Percentiles rank a stretch among this genome's conserved stretches.
phyloP scores from a whole-genome alignment of 2,888 invertebrate species.

The Leptinotarsa peninsularis region DNA sequence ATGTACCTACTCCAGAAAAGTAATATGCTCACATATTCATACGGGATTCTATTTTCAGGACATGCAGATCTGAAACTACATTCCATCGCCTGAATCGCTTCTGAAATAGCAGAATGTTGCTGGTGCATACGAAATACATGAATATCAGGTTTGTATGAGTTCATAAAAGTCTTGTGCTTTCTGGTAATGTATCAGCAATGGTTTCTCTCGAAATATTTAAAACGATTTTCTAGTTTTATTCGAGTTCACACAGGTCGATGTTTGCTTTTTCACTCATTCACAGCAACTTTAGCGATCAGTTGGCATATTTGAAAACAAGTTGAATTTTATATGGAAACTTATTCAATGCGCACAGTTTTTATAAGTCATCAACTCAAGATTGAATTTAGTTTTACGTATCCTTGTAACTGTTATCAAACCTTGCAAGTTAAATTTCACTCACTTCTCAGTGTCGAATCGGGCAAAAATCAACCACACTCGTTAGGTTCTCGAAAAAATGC shows the following conservation, averaged over 20 bases:
- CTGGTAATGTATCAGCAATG: constrained; percentile 4
- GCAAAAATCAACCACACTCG: too few relatives aligned
- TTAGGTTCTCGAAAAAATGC: too few relatives aligned
- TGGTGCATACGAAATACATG: constrained; percentile 5
- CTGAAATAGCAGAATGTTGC: constrained; percentile 3
- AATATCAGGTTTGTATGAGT: constrained; percentile 22
- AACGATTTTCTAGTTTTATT: constrained; percentile 2
- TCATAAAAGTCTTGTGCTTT: constrained; percentile 22
- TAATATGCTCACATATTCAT: constrained; percentile 1
- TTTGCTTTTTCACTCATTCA: background rate
- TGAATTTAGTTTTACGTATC: too few relatives aligned
- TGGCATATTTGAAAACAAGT: too few relatives aligned
- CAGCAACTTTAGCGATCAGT: background rate
- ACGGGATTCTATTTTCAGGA: constrained; percentile 1
- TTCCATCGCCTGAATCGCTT: background rate
- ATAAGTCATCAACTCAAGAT: too few relatives aligned
- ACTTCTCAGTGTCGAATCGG: too few relatives aligned
- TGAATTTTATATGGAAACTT: too few relatives aligned
- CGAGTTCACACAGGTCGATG: background rate
- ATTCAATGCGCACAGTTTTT: too few relatives aligned
- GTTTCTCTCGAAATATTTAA: background rate
- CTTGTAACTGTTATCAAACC: too few relatives aligned
- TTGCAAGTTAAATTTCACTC: too few relatives aligned
- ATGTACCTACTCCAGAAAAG: background rate
- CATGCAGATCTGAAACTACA: background rate